A percentile compares a stretch with the other conserved stretches of the same genome.
These are phyloP conservation scores for Carterocephalus palaemon DNA, from an alignment of 2,888 invertebrate species.

Conservation along the genomic window DNA sequence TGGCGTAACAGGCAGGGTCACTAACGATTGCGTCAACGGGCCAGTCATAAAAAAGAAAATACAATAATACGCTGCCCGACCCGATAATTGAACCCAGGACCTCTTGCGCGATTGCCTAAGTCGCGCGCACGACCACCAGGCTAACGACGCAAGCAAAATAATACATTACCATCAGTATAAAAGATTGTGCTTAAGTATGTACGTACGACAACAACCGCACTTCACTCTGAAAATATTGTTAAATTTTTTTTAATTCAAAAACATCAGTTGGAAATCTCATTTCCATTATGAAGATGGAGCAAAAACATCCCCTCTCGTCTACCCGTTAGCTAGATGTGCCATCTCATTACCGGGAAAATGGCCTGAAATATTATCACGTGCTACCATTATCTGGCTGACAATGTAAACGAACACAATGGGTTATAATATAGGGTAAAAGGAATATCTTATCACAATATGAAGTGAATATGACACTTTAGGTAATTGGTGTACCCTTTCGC, in stretches of 20 bases:
- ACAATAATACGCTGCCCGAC: too few species aligned
- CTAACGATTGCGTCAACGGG: too few species aligned
- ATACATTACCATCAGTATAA: too few species aligned
- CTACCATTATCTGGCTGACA: constrained; percentile 13
- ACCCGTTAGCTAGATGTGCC: constrained; percentile 13
- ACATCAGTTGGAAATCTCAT: constrained; percentile 9
- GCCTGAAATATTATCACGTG: constrained; percentile 16
- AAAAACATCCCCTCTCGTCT: constrained; percentile 1
- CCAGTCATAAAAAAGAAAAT: too few species aligned
- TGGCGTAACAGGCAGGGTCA: too few species aligned
- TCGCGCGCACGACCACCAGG: too few species aligned
- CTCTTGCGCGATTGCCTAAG: too few species aligned
- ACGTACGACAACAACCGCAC: too few species aligned
- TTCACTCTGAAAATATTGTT: neutral
- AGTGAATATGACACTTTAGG: neutral
- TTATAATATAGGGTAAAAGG: constrained; percentile 1
- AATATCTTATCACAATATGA: constrained; percentile 1
- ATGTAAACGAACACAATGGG: neutral
- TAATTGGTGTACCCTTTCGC: neutral
- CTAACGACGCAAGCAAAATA: too few species aligned
- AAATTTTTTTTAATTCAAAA: neutral
- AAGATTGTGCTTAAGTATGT: too few species aligned
- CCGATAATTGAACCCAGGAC: too few species aligned
- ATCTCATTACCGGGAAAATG: constrained; percentile 16
- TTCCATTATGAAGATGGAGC: constrained; percentile 14